These are phyloP conservation scores for Acromyrmex echinatior DNA, from an alignment of 1,140 invertebrate genomes.

Conservation along the genomic window DNA sequence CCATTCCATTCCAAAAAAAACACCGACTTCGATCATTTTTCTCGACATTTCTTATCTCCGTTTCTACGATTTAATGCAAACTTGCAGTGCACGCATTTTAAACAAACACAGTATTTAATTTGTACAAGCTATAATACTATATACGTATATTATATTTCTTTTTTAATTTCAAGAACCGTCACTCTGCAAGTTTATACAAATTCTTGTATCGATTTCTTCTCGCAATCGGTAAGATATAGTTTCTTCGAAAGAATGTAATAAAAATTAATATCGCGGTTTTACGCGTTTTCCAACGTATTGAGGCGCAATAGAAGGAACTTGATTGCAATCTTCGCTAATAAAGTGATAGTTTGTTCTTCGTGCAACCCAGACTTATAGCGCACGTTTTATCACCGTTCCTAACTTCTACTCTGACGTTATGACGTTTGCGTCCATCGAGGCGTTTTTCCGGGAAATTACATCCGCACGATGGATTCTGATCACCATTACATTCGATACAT, in stretches of 20 bases:
- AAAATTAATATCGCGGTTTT: background rate
- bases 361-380: background rate
- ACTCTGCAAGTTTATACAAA: background rate
- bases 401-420: background rate
- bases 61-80: background rate
- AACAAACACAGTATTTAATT: background rate
- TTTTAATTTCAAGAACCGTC: background rate
- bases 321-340: background rate
- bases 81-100: background rate
- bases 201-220: background rate
- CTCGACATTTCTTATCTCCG: background rate
- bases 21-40: background rate
- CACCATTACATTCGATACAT: background rate
- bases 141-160: too few species aligned
- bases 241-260: background rate
- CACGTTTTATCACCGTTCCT: conserved; percentile 4
- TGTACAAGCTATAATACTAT: background rate
- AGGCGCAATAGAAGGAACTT: background rate
- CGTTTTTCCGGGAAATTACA: background rate
- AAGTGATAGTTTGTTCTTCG: background rate
- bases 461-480: background rate
- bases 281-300: conserved; percentile 25
- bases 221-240: background rate
- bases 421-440: background rate
- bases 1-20: conserved; percentile 19